Percentiles rank a stretch among this genome's conserved stretches.
Evolutionary conservation across 2,888 invertebrate genomes (phyloP).

Genomic region (Caenorhabditis afra): DNA sequence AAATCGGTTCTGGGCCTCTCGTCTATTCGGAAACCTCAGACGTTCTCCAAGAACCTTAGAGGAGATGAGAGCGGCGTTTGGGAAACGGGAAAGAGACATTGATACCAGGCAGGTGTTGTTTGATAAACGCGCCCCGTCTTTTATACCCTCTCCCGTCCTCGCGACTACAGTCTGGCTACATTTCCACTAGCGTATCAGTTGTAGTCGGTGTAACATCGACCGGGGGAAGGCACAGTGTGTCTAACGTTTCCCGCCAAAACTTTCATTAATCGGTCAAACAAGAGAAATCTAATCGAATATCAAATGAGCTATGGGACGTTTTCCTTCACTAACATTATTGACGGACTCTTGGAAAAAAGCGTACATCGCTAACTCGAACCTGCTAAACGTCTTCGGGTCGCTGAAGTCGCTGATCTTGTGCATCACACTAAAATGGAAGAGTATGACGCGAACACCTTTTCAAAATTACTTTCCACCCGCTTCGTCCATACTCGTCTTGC

Average conservation of each 20-base stretch:
- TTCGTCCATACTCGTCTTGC: conserved; percentile 49
- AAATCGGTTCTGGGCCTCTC: conserved; percentile 60
- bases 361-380: conserved; percentile 19
- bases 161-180: too few species aligned
- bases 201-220: too few species aligned
- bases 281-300: conserved; percentile 9
- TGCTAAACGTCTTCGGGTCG: conserved; percentile 15
- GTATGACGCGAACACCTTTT: not conserved
- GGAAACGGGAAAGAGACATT: conserved; percentile 6
- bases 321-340: not conserved
- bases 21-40: conserved; percentile 48
- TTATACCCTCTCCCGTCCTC: not conserved
- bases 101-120: not conserved
- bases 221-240: too few species aligned
- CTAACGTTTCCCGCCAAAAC: too few species aligned
- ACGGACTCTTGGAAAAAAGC: conserved; percentile 2
- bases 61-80: not conserved
- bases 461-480: conserved; percentile 33
- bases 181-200: too few species aligned
- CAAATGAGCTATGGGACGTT: conserved; percentile 1
- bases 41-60: conserved; percentile 48
- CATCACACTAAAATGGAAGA: conserved; percentile 28
- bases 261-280: too few species aligned
- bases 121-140: not conserved
- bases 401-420: conserved; percentile 47